Conservation (phyloP, 2,888 invertebrate species). For the Antheraea yamamai region DNA sequence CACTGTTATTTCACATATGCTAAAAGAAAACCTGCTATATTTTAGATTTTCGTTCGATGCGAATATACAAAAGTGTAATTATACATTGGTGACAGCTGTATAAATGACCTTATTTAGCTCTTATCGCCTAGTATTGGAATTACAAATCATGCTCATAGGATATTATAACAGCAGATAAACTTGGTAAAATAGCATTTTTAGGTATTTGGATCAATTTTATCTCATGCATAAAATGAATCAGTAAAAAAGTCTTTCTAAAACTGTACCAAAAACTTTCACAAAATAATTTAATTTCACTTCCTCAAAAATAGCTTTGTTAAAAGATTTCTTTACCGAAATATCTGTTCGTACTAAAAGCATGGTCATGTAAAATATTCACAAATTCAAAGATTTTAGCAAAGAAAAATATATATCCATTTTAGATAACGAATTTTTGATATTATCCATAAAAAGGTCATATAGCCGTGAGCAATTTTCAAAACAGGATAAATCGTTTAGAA, state of each 20-base stretch:
- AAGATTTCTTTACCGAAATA: neutral
- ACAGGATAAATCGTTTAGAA: slow-evolving; percentile 52
- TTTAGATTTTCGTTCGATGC: too few species aligned
- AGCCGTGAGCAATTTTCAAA: slow-evolving; percentile 56
- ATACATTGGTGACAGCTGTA: too few species aligned
- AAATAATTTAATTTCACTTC: neutral
- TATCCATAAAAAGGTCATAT: slow-evolving; percentile 45
- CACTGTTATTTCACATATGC: too few species aligned
- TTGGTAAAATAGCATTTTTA: too few species aligned
- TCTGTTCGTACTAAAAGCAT: neutral
- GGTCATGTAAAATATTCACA: slow-evolving; percentile 6
- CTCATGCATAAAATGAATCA: too few species aligned
- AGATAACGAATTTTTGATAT: slow-evolving; percentile 45
- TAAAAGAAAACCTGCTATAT: too few species aligned
- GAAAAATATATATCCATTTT: slow-evolving; percentile 11
- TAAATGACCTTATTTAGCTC: too few species aligned
- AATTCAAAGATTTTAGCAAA: slow-evolving; percentile 29
- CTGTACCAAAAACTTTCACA: neutral
- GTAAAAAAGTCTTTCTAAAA: neutral
- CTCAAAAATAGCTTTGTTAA: neutral
- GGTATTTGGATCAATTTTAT: too few species aligned
- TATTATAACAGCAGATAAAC: too few species aligned
- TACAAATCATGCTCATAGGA: too few species aligned
- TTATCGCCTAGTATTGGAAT: too few species aligned
- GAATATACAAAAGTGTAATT: too few species aligned